Base-by-base conservation (phyloP, 2,888 invertebrate genomes). In the Pollenia labialis region DNA sequence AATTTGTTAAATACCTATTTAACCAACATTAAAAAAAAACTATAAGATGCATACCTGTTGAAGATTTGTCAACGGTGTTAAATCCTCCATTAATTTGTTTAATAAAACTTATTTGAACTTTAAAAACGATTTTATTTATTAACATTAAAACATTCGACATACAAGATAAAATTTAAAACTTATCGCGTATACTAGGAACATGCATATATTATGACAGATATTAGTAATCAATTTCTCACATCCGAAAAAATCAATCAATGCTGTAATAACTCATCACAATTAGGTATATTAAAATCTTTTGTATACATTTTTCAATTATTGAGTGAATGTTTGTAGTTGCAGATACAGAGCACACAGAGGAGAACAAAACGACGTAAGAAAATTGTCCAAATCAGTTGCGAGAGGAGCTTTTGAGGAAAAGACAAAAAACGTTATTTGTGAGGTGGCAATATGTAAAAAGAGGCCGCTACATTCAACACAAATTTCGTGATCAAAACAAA, bases 11-110 rank as follows among this genome's bases (percentile, higher is more conserved):
- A 32, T 32, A n/a, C n/a, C n/a, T n/a, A 32, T 32, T 32, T 32
- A 6, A 4, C 6, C 32, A 6, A 32, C 32, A 32, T 32, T 32
- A 32, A 32, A 32, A 32, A 23, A 32, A 32, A 32, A 32, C 32
- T 32, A 32, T 32, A 32, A 32, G 32, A 32, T 32, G 32, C 32
- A 52, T 77, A 87, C 87, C 87, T 87, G 80, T 80, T 87, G 80
- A 85, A 87, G 75, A 83, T 75, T 85, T 50, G 82, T 85, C 40
- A 87, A 62, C 18, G 85, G 87, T 12, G 87, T 87, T 44, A 85
- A 44, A 76, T 87, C 87, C 72, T 87, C 87, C 87, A 87, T 87
- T 32, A 32, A 32, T 32, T 32, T 32, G 4, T 32, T 60, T 80
- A 85, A 72, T 72, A 66, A 23, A 48, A 48, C n/a, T 71, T 72